Percentiles rank a stretch among this genome's conserved stretches.
Conservation (phyloP, 2,113 vertebrate species). For the Laticauda colubrina region DNA sequence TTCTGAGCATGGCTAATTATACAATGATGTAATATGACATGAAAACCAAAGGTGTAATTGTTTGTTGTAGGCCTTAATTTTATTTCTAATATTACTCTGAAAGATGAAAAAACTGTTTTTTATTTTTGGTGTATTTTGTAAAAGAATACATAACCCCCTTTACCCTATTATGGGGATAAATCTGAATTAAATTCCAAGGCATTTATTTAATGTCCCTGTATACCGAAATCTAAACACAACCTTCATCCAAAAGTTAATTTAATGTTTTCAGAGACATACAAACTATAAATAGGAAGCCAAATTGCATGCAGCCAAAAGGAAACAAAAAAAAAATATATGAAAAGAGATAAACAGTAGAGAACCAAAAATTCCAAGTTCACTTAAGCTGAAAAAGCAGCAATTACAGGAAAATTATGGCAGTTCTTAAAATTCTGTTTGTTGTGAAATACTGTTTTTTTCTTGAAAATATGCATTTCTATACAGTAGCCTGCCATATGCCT, state of each 20-base stretch:
- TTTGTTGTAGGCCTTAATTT: slow-evolving; percentile 55
- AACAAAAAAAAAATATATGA: no score
- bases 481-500: neutral
- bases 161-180: slow-evolving; percentile 50
- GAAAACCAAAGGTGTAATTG: slow-evolving; percentile 68
- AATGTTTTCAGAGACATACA: slow-evolving; percentile 27
- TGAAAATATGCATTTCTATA: neutral
- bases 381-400: neutral
- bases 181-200: slow-evolving; percentile 54
- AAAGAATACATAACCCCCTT: slow-evolving; percentile 59
- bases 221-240: slow-evolving; percentile 42
- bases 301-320: neutral
- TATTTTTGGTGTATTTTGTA: slow-evolving; percentile 65
- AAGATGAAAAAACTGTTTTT: slow-evolving; percentile 62
- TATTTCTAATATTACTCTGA: slow-evolving; percentile 48
- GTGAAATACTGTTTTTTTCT: neutral
- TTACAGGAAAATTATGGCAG: slow-evolving; percentile 23
- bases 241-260: slow-evolving; percentile 51
- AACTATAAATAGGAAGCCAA: slow-evolving; percentile 33
- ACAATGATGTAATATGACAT: slow-evolving; percentile 67
- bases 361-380: slow-evolving; percentile 38
- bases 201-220: slow-evolving; percentile 57
- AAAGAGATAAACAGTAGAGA: neutral
- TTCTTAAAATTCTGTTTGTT: slow-evolving; percentile 30
- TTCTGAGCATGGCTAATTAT: slow-evolving; percentile 56